Evolutionary conservation across 2,888 invertebrate genomes (phyloP).

Genomic region (Xestia sexstrigata): DNA sequence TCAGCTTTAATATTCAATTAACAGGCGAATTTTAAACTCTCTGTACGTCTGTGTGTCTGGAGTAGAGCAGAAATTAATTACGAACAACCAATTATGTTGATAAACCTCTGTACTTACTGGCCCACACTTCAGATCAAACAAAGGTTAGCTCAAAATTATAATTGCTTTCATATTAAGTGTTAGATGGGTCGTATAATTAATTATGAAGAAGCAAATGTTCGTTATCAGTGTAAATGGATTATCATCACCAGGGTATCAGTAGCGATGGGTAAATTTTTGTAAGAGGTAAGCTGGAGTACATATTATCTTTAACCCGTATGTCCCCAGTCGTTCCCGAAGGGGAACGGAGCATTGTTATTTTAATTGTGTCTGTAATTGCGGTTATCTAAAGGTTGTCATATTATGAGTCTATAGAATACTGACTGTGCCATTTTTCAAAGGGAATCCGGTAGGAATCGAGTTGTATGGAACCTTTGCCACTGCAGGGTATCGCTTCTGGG

Average conservation of each 20-base stretch:
- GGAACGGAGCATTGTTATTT: no score
- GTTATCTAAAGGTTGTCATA: no score
- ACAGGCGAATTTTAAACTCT: slow-evolving; percentile 37
- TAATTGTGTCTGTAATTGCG: no score
- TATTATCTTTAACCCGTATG: no score
- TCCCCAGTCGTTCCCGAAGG: no score
- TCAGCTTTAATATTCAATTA: slow-evolving; percentile 44
- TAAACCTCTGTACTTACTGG: slow-evolving; percentile 6
- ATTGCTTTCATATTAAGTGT: slow-evolving; percentile 34
- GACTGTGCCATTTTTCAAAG: no score
- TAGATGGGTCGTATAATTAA: background rate
- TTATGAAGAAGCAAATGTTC: slow-evolving; percentile 1
- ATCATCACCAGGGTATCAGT: slow-evolving; percentile 35
- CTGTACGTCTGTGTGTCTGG: no score
- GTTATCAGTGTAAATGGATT: slow-evolving; percentile 35
- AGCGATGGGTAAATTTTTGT: no score
- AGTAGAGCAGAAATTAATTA: slow-evolving; percentile 34
- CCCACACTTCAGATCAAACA: slow-evolving; percentile 16
- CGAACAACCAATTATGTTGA: slow-evolving; percentile 15
- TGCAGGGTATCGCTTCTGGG: slow-evolving; percentile 22
- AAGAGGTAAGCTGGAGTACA: no score
- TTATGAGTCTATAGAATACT: no score
- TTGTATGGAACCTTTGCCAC: no score
- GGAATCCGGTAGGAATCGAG: no score
- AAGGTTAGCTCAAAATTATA: slow-evolving; percentile 30